Evolutionary conservation across 2,113 vertebrate genomes (phyloP).

Genomic region (Myotis lucifugus): DNA sequence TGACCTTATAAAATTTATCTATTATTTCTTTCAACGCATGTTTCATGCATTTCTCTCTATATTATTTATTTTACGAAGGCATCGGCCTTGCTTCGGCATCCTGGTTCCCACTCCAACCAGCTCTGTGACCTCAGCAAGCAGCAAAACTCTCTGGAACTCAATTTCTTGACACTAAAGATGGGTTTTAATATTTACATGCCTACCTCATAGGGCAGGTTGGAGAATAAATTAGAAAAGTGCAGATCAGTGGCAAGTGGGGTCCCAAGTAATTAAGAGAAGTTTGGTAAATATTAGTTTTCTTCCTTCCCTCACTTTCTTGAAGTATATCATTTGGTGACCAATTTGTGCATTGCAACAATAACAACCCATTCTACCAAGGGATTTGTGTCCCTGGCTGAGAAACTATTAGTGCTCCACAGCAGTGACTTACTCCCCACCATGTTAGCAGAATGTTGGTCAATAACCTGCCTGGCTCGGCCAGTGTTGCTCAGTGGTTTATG

Average conservation of each 20-base stretch:
- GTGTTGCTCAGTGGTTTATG: background rate
- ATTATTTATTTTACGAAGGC: background rate
- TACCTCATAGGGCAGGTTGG: background rate
- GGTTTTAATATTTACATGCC: background rate
- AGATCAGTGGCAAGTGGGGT: background rate
- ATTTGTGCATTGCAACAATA: background rate
- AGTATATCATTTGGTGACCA: background rate
- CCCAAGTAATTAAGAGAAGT: background rate
- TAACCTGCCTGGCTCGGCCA: background rate
- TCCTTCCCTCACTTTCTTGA: conserved; percentile 28
- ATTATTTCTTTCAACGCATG: background rate
- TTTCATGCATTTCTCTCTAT: background rate
- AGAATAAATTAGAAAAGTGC: background rate
- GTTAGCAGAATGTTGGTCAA: background rate
- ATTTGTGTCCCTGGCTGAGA: background rate
- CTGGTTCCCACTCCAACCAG: background rate
- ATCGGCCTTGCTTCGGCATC: background rate
- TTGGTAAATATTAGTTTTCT: background rate
- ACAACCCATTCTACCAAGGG: background rate
- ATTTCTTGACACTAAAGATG: background rate
- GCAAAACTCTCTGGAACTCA: background rate
- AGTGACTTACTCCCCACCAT: background rate
- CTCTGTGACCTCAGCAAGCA: conserved; percentile 5
- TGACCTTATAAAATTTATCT: background rate
- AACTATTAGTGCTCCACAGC: background rate